phyloP scores from a whole-genome alignment of 2,797 vertebrate genomes.

The Yasuhikotakia modesta region DNA sequence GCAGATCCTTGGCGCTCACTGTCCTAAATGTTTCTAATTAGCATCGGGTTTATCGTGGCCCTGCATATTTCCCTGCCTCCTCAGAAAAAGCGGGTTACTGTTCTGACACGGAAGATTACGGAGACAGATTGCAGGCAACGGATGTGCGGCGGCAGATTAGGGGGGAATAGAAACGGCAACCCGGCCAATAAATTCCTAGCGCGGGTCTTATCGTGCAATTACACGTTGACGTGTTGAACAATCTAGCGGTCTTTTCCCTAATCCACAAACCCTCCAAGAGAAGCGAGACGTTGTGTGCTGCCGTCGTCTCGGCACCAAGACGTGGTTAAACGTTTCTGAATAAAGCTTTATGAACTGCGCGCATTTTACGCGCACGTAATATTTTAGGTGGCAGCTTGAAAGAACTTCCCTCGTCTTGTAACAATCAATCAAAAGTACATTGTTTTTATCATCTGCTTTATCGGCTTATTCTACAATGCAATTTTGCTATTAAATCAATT shows the following conservation, averaged over 20 bases:
- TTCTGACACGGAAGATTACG: constrained; percentile 99
- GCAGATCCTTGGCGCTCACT: constrained; percentile 96
- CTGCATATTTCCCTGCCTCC: constrained; percentile 96
- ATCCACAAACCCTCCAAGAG: constrained; percentile 93
- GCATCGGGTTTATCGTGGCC: constrained; percentile 99
- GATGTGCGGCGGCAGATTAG: constrained; percentile 99
- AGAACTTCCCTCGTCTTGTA: neutral
- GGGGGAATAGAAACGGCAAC: constrained; percentile 97
- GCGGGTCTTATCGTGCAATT: constrained; percentile 99
- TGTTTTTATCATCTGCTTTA: neutral
- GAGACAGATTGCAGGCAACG: constrained; percentile 99
- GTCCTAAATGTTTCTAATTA: constrained; percentile 99
- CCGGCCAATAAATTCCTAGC: constrained; percentile 99
- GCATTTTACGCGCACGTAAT: neutral
- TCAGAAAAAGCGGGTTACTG: constrained; percentile 86
- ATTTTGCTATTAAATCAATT: constrained; percentile 13
- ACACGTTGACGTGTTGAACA: constrained; percentile 99
- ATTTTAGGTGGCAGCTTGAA: neutral
- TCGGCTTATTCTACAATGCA: constrained; percentile 19
- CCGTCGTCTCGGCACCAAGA: constrained; percentile 35
- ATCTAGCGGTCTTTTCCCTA: constrained; percentile 94
- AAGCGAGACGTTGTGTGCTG: constrained; percentile 60
- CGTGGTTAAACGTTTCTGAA: constrained; percentile 19
- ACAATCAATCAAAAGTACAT: neutral
- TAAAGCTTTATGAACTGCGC: constrained; percentile 3